These are phyloP conservation scores for Phengaris arion DNA, from an alignment of 2,888 invertebrate genomes.

Conservation along the genomic window DNA sequence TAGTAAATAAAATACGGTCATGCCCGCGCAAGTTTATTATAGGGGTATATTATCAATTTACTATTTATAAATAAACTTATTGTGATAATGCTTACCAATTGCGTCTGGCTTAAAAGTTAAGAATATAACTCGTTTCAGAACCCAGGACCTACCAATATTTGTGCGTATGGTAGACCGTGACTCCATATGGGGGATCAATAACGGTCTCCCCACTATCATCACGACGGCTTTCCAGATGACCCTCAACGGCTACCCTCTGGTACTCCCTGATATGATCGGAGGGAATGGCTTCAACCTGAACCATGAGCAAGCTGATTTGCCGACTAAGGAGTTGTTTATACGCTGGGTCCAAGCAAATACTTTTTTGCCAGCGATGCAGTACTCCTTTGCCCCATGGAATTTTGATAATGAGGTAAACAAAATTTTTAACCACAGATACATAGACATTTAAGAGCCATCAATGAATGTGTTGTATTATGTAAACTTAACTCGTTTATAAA, in stretches of 20 bases:
- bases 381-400: conserved; percentile 89
- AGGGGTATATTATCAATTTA: too few relatives aligned
- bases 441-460: too few relatives aligned
- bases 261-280: conserved; percentile 90
- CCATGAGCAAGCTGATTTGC: conserved; percentile 66
- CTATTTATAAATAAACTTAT: too few relatives aligned
- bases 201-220: conserved; percentile 85
- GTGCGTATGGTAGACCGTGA: conserved; percentile 89
- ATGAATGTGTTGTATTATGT: too few relatives aligned
- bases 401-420: conserved; percentile 78
- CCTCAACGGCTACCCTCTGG: conserved; percentile 84
- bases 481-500: too few relatives aligned
- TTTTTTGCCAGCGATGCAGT: conserved; percentile 89
- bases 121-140: conserved; percentile 52
- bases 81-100: too few relatives aligned
- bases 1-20: too few relatives aligned
- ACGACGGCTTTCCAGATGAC: conserved; percentile 84
- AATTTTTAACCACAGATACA: too few relatives aligned
- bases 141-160: conserved; percentile 85
- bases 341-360: conserved; percentile 89
- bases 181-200: conserved; percentile 83
- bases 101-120: too few relatives aligned
- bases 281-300: conserved; percentile 81
- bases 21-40: too few relatives aligned
- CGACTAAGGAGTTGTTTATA: conserved; percentile 83